phyloP scores from a whole-genome alignment of 2,888 invertebrate genomes.

The Hyalella azteca region DNA sequence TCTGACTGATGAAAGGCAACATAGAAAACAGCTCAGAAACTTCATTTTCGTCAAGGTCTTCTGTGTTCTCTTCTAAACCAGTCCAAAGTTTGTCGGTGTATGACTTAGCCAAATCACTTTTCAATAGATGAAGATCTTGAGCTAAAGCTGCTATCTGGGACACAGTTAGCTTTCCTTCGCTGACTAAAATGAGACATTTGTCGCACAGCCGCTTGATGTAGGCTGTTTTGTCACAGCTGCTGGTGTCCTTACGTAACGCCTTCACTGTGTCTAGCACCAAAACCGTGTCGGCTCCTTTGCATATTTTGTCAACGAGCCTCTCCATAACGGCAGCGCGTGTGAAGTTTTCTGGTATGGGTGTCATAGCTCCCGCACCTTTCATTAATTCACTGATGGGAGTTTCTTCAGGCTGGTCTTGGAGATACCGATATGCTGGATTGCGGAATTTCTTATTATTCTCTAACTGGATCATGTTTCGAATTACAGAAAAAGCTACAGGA shows the following conservation, averaged over 20 bases:
- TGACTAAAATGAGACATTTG: constrained; percentile 70
- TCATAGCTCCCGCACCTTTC: neutral
- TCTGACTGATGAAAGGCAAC: constrained; percentile 69
- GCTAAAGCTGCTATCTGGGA: constrained; percentile 70
- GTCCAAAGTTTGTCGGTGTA: constrained; percentile 72
- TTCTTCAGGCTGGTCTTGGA: constrained; percentile 44
- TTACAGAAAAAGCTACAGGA: constrained; percentile 64
- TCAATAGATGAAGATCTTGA: constrained; percentile 67
- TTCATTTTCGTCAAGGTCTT: constrained; percentile 69
- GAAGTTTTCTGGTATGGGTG: constrained; percentile 39
- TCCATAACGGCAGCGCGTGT: constrained; percentile 64
- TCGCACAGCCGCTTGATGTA: constrained; percentile 65
- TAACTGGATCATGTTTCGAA: constrained; percentile 64
- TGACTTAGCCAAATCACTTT: constrained; percentile 64
- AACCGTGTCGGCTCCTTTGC: constrained; percentile 63
- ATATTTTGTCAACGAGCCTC: constrained; percentile 66
- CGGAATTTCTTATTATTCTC: constrained; percentile 63
- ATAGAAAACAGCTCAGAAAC: constrained; percentile 69
- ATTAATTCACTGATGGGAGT: neutral
- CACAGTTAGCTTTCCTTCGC: constrained; percentile 69
- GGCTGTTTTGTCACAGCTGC: constrained; percentile 46
- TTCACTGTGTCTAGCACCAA: constrained; percentile 64
- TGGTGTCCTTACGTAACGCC: constrained; percentile 60
- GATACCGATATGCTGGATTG: constrained; percentile 44
- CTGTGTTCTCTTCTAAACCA: constrained; percentile 69